A percentile compares a stretch with the other conserved stretches of the same genome.
phyloP scores from a whole-genome alignment of 2,797 vertebrate genomes.

The Adelosebastes latens region DNA sequence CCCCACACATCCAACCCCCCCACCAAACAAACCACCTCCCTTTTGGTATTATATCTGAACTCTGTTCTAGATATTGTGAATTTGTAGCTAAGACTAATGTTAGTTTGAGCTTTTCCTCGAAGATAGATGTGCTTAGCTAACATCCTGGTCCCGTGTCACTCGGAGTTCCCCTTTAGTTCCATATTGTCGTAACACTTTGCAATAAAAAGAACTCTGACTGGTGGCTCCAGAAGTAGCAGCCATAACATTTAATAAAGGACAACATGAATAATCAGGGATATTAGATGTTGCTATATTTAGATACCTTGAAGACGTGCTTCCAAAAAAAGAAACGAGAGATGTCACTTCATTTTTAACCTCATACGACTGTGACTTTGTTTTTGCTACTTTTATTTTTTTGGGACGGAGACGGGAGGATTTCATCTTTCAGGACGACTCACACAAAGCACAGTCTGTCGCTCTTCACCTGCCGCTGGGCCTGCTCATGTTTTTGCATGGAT shows the following conservation, averaged over 20 bases:
- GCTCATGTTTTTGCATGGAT: slow-evolving; percentile 89
- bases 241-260: slow-evolving; percentile 81
- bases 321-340: slow-evolving; percentile 67
- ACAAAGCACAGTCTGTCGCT: slow-evolving; percentile 29
- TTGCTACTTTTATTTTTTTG: slow-evolving; percentile 32
- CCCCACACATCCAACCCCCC: neutral
- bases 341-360: slow-evolving; percentile 81
- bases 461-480: slow-evolving; percentile 72
- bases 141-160: slow-evolving; percentile 41
- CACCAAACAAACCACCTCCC: slow-evolving; percentile 20
- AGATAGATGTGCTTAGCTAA: slow-evolving; percentile 46
- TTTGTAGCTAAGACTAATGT: slow-evolving; percentile 56
- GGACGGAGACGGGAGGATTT: slow-evolving; percentile 34
- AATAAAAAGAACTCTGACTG: slow-evolving; percentile 85
- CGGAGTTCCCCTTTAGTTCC: slow-evolving; percentile 69
- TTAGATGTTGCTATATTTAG: slow-evolving; percentile 80
- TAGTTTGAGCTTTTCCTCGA: slow-evolving; percentile 29
- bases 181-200: slow-evolving; percentile 67
- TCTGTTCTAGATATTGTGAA: slow-evolving; percentile 51
- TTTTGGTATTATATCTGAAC: slow-evolving; percentile 46
- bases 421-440: slow-evolving; percentile 30
- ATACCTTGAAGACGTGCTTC: slow-evolving; percentile 86
- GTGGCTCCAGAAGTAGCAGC: slow-evolving; percentile 80
- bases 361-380: slow-evolving; percentile 84
- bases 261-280: slow-evolving; percentile 89